Conservation (phyloP, 2,113 vertebrate genomes). For the Pangasianodon hypophthalmus region DNA sequence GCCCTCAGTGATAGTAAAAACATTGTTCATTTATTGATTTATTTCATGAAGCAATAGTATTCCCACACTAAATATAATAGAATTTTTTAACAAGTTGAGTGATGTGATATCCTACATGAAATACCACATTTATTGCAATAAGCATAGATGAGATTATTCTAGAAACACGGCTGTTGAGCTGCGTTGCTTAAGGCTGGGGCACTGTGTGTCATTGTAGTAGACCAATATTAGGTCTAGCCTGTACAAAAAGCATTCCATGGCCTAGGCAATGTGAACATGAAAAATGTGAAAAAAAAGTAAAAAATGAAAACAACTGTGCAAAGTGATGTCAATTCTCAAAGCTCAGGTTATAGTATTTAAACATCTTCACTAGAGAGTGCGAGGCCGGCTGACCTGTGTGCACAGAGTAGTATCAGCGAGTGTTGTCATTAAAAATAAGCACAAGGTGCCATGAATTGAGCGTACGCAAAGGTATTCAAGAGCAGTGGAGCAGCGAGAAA, state of each 20-base stretch:
- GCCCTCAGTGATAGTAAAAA: background rate
- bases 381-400: background rate
- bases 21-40: background rate
- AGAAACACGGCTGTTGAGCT: background rate
- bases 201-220: background rate
- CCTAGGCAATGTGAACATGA: background rate
- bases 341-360: background rate
- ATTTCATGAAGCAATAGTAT: background rate
- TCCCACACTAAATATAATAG: background rate
- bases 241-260: background rate
- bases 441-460: background rate
- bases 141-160: background rate
- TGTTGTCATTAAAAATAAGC: background rate
- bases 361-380: background rate
- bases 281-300: background rate
- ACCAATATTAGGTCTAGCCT: background rate
- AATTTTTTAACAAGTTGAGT: background rate
- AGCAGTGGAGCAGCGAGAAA: background rate
- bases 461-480: background rate
- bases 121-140: background rate
- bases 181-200: background rate
- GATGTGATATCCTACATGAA: background rate
- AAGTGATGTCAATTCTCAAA: background rate
- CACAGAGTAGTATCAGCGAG: no score
- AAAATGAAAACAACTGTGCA: background rate